Evolutionary conservation across 2,797 vertebrate genomes (phyloP).

Genomic region (Diceros bicornis): DNA sequence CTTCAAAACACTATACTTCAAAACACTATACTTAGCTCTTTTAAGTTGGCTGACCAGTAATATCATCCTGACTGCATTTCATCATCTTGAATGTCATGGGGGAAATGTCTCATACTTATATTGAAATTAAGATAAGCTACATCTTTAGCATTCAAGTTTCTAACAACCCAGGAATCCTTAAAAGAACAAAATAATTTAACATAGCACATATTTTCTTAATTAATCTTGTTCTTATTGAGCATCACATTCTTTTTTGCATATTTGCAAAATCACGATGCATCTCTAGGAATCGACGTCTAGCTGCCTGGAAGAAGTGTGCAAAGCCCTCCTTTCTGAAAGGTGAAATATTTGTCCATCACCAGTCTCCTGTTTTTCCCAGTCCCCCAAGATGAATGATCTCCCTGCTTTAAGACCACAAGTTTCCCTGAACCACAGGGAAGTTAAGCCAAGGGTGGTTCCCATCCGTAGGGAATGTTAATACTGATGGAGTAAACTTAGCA

Average conservation of each 20-base stretch:
- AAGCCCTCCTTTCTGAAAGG: constrained; percentile 15
- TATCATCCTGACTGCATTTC: not conserved
- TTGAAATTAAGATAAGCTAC: constrained; percentile 37
- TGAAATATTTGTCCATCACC: not conserved
- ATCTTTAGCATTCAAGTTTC: constrained; percentile 23
- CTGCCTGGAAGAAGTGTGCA: not conserved
- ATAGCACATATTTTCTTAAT: not conserved
- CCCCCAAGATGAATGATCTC: not conserved
- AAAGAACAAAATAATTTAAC: constrained; percentile 48
- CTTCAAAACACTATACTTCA: constrained; percentile 38
- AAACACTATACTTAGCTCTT: not conserved
- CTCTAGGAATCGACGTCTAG: constrained; percentile 9
- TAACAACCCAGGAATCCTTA: not conserved
- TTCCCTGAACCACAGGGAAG: not conserved
- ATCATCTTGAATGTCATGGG: not conserved
- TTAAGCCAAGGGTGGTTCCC: not conserved
- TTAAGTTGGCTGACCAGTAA: constrained; percentile 36
- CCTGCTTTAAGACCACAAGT: not conserved
- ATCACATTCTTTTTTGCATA: not conserved
- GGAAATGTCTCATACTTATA: not conserved
- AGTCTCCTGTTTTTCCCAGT: not conserved
- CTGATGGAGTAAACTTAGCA: not conserved
- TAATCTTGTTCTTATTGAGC: not conserved
- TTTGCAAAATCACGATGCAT: not conserved
- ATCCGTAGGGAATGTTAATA: not conserved